Percentiles rank a stretch among this genome's conserved stretches.
Evolutionary conservation across 1,140 invertebrate species (phyloP).

Genomic region (Saccostrea glomerata): DNA sequence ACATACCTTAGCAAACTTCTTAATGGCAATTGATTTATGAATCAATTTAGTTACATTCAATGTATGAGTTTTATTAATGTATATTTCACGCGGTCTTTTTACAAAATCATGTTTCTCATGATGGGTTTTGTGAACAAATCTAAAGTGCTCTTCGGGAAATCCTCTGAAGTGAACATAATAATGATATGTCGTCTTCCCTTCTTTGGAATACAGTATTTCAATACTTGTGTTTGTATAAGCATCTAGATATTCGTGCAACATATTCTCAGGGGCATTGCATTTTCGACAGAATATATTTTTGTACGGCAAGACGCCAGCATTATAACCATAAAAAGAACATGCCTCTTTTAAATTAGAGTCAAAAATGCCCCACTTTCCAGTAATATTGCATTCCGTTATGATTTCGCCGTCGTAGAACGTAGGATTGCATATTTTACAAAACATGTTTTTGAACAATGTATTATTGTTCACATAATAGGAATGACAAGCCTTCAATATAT

Average conservation of each 20-base stretch:
- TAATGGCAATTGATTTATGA: not conserved
- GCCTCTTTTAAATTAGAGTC: slow-evolving; percentile 11
- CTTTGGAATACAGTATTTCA: not conserved
- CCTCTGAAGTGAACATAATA: not conserved
- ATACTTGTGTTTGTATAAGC: not conserved
- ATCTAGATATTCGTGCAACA: not conserved
- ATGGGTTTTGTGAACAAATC: not conserved
- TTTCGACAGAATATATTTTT: not conserved
- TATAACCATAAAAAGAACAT: not conserved
- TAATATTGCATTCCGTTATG: slow-evolving; percentile 26
- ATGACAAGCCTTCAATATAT: not conserved
- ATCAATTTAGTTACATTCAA: not conserved
- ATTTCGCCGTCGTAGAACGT: not conserved
- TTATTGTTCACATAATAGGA: slow-evolving; percentile 28
- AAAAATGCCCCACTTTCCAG: slow-evolving; percentile 17
- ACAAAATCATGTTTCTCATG: not conserved
- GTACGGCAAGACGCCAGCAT: not conserved
- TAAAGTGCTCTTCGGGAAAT: not conserved
- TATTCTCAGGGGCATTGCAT: not conserved
- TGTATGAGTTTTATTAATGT: not conserved
- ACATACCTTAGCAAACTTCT: not conserved
- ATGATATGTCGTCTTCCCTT: not conserved
- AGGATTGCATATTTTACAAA: slow-evolving; percentile 38
- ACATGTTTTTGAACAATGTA: too few relatives aligned
- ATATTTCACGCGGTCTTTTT: not conserved